Evolutionary conservation across 2,797 vertebrate species (phyloP), one percentile per base, ranked within the genome.

Genomic region (Pseudotriccus pelzelni): DNA sequence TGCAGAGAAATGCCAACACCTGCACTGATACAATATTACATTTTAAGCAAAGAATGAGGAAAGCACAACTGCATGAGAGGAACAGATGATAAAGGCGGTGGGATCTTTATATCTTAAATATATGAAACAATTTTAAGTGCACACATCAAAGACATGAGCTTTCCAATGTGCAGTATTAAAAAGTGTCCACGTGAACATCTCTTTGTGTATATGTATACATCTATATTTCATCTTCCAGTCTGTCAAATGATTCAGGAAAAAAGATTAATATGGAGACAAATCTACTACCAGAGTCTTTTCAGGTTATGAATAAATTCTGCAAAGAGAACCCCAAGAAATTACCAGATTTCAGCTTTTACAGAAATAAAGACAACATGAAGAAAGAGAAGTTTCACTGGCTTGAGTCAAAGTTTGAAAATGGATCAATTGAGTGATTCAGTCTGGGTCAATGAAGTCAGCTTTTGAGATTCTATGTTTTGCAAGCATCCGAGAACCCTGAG

Each of bases 381-480:
- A 73, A 46, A 46, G 18, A 13, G 7, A 55, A 14, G 6, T 49
- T 80, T 49, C 27, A 12, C 19, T 56, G 12, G 2, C 60, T 88
- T 74, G 10, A 69, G 12, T 30, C 46, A 22, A 88, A 83, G 39
- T 63, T 73, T 62, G 14, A 2, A 20, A 46, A 44, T 53, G 12
- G 8, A 50, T 27, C 7, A 4, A 2, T 39, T 86, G 47, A 37
- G 0, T 66, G 23, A 16, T 62, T 44, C 25, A 60, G 0, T 53
- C 16, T 66, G 27, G n/a, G 19, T 83, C 16, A 55, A 4, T 30
- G 21, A 46, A 64, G 49, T 72, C 14, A 36, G 1, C 15, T 68
- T 78, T 56, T 63, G 67, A 67, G 24, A 37, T 55, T 12, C 6
- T 46, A 4, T 49, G 27, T 50, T 92, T 89, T 74, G 7, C 39